Percentiles rank a stretch among this genome's conserved stretches.
These are phyloP conservation scores for Xanthia togata DNA, from an alignment of 2,888 invertebrate genomes.

Conservation along the genomic window DNA sequence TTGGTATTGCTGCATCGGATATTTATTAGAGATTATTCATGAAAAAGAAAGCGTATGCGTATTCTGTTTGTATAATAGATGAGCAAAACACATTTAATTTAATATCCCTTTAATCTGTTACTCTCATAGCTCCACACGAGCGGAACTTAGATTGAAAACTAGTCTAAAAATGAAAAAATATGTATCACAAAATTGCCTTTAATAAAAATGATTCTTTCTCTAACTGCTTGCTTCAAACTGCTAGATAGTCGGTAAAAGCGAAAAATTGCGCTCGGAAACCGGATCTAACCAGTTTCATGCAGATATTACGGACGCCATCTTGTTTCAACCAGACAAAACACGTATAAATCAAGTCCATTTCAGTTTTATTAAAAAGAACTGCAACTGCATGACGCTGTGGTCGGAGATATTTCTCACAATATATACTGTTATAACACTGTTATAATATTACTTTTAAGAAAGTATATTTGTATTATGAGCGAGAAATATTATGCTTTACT, in stretches of 20 bases:
- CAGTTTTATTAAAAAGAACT: constrained; percentile 82
- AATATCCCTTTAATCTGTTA: background rate
- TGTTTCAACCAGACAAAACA: constrained; percentile 82
- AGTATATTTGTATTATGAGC: no score
- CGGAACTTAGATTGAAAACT: constrained; percentile 21
- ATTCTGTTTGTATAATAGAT: background rate
- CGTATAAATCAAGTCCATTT: constrained; percentile 82
- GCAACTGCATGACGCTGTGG: constrained; percentile 67
- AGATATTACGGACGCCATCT: constrained; percentile 84
- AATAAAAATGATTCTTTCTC: constrained; percentile 75
- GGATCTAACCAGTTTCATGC: constrained; percentile 78
- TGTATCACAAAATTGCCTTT: constrained; percentile 64
- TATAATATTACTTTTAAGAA: background rate
- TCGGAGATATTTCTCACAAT: constrained; percentile 43
- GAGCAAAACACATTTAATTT: constrained; percentile 6
- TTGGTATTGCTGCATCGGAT: background rate
- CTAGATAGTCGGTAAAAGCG: constrained; percentile 77
- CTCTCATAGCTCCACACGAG: constrained; percentile 18
- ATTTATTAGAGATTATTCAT: background rate
- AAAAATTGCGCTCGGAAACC: constrained; percentile 78
- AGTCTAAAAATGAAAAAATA: constrained; percentile 28
- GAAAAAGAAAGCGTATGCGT: background rate
- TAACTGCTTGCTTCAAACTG: constrained; percentile 72
- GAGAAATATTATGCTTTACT: background rate
- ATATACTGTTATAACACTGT: constrained; percentile 15